Evolutionary conservation across 2,113 vertebrate species (phyloP).

Genomic region (Aspiorhynchus laticeps): DNA sequence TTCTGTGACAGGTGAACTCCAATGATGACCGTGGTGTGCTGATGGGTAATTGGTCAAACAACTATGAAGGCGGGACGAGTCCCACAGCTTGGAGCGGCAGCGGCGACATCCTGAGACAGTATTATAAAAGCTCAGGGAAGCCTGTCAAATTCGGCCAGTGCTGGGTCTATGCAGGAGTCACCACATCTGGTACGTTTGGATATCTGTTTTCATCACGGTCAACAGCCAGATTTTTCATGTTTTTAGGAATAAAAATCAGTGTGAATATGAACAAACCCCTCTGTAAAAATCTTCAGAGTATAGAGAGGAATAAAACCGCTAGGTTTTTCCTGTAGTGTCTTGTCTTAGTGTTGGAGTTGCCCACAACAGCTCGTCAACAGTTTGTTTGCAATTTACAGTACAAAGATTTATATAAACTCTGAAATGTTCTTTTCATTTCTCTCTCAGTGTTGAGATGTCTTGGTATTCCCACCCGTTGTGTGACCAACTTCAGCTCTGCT

Average conservation of each 20-base stretch:
- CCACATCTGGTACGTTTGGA: constrained; percentile 73
- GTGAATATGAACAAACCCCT: no score
- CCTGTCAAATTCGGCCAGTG: constrained; percentile 89
- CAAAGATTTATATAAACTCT: not conserved
- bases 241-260: not conserved
- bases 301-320: no score
- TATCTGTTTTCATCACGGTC: not conserved
- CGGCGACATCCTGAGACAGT: constrained; percentile 86
- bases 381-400: not conserved
- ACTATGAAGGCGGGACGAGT: constrained; percentile 80
- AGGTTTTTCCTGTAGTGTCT: no score
- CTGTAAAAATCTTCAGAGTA: no score
- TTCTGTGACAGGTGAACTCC: constrained; percentile 81
- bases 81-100: constrained; percentile 88
- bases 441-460: constrained; percentile 85
- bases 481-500: constrained; percentile 90
- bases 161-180: constrained; percentile 92
- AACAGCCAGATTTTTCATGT: no score
- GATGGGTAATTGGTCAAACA: constrained; percentile 86
- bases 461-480: constrained; percentile 82
- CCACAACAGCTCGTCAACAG: no score
- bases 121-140: constrained; percentile 71
- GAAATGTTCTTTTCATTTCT: not conserved
- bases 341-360: no score
- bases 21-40: constrained; percentile 87